Conservation (phyloP, 2,888 invertebrate species). For the Hetaerina titia region DNA sequence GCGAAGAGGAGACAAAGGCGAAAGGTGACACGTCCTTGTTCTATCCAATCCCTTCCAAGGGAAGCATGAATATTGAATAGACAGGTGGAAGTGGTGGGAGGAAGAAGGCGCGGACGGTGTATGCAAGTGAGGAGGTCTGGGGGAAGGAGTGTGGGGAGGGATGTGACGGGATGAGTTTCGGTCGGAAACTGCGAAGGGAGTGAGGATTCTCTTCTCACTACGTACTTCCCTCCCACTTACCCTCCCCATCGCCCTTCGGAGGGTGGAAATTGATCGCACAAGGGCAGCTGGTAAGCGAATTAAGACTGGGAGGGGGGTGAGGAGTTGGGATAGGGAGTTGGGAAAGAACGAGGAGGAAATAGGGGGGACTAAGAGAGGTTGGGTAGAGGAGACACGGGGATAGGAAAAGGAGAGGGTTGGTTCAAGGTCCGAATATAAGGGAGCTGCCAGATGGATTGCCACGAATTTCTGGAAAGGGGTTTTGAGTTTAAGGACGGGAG, state of each 20-base stretch:
- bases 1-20: neutral
- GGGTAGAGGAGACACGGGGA: neutral
- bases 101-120: no score
- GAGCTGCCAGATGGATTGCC: neutral
- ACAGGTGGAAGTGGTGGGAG: neutral
- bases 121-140: neutral
- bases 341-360: neutral
- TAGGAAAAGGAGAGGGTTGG: neutral
- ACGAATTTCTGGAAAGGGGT: neutral
- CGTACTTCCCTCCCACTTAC: neutral
- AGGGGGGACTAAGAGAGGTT: neutral
- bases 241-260: no score
- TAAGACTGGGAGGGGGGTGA: neutral
- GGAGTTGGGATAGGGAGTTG: neutral
- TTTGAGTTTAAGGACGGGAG: neutral
- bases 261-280: constrained; percentile 20
- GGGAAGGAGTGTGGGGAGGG: neutral
- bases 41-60: neutral
- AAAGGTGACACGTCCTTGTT: neutral
- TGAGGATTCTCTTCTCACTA: neutral
- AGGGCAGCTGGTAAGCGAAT: constrained; percentile 27
- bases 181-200: neutral
- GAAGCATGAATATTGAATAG: constrained; percentile 53
- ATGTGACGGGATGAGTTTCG: neutral
- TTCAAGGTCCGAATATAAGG: neutral